Evolutionary conservation across 2,113 vertebrate species (phyloP).

Genomic region (Baryphthengus martii): DNA sequence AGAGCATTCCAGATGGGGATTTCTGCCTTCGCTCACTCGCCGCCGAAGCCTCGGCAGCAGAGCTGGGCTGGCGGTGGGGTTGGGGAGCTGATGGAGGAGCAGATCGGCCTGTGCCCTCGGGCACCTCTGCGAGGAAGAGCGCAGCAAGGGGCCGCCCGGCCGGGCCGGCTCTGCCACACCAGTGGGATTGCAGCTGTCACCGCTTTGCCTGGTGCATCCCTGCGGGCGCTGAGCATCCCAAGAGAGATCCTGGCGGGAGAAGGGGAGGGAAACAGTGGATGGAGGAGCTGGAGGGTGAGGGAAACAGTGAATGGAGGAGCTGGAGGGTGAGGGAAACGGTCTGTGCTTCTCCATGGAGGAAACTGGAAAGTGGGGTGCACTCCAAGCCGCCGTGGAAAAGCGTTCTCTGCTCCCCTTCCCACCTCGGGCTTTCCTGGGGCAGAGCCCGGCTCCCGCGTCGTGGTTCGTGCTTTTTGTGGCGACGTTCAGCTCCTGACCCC

Average conservation of each 20-base stretch:
- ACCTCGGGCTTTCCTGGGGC: rapidly evolving
- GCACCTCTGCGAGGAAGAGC: background rate
- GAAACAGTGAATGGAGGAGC: too few species aligned
- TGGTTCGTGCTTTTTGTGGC: background rate
- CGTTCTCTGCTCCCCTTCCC: background rate
- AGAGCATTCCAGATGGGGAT: background rate
- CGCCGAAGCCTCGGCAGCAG: background rate
- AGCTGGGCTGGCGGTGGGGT: background rate
- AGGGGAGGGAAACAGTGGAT: background rate
- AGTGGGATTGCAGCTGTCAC: rapidly evolving
- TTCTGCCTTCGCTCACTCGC: background rate
- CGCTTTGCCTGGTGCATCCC: rapidly evolving
- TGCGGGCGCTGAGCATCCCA: background rate
- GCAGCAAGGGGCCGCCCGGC: background rate
- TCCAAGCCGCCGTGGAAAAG: background rate
- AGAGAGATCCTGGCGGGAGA: background rate
- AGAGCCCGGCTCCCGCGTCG: background rate
- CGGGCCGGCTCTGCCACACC: background rate
- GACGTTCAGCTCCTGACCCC: background rate
- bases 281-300: background rate
- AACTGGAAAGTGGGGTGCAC: background rate
- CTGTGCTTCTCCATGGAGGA: background rate
- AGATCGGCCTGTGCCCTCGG: background rate
- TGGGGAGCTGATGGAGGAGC: background rate
- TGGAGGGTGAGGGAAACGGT: background rate